These are phyloP conservation scores for Goniozus legneri DNA, from an alignment of 1,140 invertebrate species.

Conservation along the genomic window DNA sequence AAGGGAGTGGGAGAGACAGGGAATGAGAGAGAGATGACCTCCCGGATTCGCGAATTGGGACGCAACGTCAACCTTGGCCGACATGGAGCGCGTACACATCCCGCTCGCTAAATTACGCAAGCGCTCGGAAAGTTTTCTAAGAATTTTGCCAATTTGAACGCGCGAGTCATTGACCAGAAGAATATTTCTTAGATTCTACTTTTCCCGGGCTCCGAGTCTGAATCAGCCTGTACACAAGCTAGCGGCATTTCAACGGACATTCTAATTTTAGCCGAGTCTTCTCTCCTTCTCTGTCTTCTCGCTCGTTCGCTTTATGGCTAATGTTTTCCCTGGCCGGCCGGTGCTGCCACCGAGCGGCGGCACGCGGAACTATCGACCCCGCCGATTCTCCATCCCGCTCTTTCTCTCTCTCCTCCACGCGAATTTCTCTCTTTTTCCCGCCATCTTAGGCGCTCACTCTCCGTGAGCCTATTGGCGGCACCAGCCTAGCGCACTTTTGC, in stretches of 20 bases:
- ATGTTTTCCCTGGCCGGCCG: constrained; percentile 17
- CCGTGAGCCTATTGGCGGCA: constrained; percentile 27
- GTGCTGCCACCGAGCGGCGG: constrained; percentile 22
- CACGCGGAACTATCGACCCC: constrained; percentile 13
- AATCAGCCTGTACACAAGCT: constrained; percentile 32
- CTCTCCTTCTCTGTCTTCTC: constrained; percentile 28
- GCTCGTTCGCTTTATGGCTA: constrained; percentile 8
- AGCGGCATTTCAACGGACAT: constrained; percentile 44
- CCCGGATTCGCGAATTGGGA: too few relatives aligned
- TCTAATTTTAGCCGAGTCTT: constrained; percentile 44
- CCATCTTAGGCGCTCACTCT: background rate
- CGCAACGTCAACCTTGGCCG: too few relatives aligned
- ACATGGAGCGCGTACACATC: too few relatives aligned
- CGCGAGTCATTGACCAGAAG: too few relatives aligned
- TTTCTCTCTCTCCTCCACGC: background rate
- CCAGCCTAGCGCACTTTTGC: constrained; percentile 29
- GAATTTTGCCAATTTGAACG: too few relatives aligned
- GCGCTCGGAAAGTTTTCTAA: too few relatives aligned
- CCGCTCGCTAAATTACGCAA: too few relatives aligned
- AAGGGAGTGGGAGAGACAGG: background rate
- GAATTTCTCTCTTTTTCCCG: background rate
- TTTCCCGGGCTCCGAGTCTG: constrained; percentile 9
- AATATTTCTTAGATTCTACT: too few relatives aligned
- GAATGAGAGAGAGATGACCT: too few relatives aligned
- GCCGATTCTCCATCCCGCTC: background rate